Evolutionary conservation across 2,888 invertebrate species (phyloP).

Genomic region (Onchidella celtica): DNA sequence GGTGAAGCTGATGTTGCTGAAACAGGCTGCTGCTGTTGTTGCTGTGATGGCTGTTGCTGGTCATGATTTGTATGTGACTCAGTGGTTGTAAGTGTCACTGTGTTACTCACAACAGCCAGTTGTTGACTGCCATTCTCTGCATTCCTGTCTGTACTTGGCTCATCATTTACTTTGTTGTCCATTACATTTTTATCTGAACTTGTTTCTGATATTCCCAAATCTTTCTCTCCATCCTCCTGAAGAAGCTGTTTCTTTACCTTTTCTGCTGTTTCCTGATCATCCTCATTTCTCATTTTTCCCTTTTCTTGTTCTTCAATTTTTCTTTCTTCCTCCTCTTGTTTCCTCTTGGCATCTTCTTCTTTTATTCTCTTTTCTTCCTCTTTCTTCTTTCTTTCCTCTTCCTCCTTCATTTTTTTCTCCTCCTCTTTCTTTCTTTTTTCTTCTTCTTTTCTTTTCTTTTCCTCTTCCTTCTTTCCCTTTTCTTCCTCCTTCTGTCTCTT

Average conservation of each 20-base stretch:
- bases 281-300: background rate
- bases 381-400: conserved; percentile 16
- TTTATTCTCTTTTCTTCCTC: conserved; percentile 23
- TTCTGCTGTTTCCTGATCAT: conserved; percentile 2
- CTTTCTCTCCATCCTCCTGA: too few species aligned
- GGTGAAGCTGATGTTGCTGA: background rate
- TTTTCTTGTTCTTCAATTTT: background rate
- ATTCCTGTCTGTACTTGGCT: too few species aligned
- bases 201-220: too few species aligned
- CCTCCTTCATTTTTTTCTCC: conserved; percentile 27
- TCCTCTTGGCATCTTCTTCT: background rate
- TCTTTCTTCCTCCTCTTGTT: background rate
- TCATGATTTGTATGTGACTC: background rate
- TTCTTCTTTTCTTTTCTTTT: conserved; percentile 17
- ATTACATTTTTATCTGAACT: too few species aligned
- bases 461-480: conserved; percentile 7
- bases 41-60: background rate
- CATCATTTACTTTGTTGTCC: too few species aligned
- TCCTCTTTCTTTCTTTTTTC: conserved; percentile 22
- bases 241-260: background rate
- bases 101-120: background rate
- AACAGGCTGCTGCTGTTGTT: background rate
- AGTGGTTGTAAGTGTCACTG: background rate
- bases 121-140: too few species aligned
- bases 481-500: conserved; percentile 5